phyloP scores from a whole-genome alignment of 2,113 vertebrate genomes.

The Abramis brama region DNA sequence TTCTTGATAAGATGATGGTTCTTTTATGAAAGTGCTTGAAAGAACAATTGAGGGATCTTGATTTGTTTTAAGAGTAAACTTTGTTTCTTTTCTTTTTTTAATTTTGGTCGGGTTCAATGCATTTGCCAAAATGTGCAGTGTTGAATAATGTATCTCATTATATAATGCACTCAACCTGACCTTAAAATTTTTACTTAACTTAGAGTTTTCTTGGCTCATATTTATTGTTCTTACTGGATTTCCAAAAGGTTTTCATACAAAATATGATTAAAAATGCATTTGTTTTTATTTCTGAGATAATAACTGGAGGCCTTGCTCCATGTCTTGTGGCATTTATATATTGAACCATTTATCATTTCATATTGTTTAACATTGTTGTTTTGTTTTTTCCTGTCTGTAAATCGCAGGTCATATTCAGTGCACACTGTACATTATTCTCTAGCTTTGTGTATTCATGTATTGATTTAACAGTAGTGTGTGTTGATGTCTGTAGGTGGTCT shows the following conservation, averaged over 20 bases:
- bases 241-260: not conserved
- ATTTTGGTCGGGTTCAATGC: too few relatives aligned
- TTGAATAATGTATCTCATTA: not conserved
- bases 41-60: not conserved
- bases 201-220: not conserved
- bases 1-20: not conserved
- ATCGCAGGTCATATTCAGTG: not conserved
- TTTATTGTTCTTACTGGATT: not conserved
- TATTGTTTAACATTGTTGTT: not conserved
- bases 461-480: not conserved
- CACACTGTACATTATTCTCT: too few relatives aligned
- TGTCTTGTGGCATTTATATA: too few relatives aligned
- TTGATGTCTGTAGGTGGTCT: conserved; percentile 82
- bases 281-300: not conserved
- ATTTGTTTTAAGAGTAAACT: not conserved
- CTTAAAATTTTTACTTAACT: too few relatives aligned
- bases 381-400: not conserved
- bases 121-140: not conserved
- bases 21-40: not conserved
- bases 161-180: not conserved
- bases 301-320: not conserved
- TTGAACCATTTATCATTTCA: not conserved
- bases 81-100: too few relatives aligned
- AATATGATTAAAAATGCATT: not conserved
- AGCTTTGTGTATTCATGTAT: not conserved